These are phyloP conservation scores for Tubulanus polymorphus DNA, from an alignment of 2,888 invertebrate genomes.

Conservation along the genomic window DNA sequence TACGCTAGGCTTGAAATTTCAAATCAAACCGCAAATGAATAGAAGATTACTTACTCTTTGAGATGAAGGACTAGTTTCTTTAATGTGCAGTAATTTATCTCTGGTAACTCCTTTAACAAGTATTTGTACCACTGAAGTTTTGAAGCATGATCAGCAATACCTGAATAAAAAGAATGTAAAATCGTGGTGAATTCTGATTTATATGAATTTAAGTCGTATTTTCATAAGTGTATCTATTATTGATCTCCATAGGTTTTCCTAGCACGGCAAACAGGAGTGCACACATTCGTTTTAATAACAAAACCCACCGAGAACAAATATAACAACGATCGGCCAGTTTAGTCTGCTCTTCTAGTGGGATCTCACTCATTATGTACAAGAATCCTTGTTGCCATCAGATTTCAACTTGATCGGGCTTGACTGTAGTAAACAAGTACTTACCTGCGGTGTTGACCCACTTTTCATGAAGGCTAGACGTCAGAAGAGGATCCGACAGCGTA, in stretches of 20 bases:
- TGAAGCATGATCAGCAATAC: constrained; percentile 21
- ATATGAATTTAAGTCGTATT: too few species aligned
- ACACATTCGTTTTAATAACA: not conserved
- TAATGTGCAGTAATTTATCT: constrained; percentile 71
- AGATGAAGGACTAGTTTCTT: constrained; percentile 77
- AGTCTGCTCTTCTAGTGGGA: too few species aligned
- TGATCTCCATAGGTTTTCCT: too few species aligned
- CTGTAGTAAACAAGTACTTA: constrained; percentile 26
- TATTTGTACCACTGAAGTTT: constrained; percentile 53
- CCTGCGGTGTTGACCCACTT: constrained; percentile 62
- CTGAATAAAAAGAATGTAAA: constrained; percentile 19
- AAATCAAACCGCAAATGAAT: not conserved
- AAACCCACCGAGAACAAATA: too few species aligned
- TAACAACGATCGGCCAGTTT: too few species aligned
- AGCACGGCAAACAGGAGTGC: too few species aligned
- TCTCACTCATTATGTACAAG: too few species aligned
- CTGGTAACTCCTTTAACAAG: constrained; percentile 66
- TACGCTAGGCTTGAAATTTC: too few species aligned
- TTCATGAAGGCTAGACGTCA: constrained; percentile 69
- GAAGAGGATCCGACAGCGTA: constrained; percentile 78
- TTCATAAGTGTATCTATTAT: too few species aligned
- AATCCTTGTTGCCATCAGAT: too few species aligned
- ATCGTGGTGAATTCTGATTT: too few species aligned
- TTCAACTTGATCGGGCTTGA: too few species aligned
- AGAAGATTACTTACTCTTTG: constrained; percentile 44